Base-by-base conservation (phyloP, 1,140 invertebrate genomes). In the Lerema accius region DNA sequence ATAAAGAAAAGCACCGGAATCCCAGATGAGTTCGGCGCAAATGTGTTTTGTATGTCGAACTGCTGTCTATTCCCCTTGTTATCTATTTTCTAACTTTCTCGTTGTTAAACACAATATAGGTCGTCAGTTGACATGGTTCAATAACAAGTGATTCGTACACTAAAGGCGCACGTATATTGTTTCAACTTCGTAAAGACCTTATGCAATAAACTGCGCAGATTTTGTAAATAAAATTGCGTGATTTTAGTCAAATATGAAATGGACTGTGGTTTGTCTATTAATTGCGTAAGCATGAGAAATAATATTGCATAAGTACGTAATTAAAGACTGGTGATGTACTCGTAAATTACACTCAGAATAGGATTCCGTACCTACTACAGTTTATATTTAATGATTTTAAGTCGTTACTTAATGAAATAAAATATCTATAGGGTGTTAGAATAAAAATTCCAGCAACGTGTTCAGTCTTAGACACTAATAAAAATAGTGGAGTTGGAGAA, bases 21-120 rank as follows among this genome's bases (percentile, higher is more conserved):
- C 39, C 53, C 53, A 43, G 53, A 13, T 56, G 53, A 43, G 7
- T 14, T 43, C 5, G 10, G 40, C 40, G 23, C 53, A 56, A 56
- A 56, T 56, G 53, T 39, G 53, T 56, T 56, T 56, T 56, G 40
- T 56, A 17, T 56, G 40, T 56, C 51, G 51, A 42, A 37, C 11
- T 42, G 39, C 53, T 32, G 51, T 53, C 35, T 53, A 55, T 55
- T 55, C 23, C 14, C 17, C 19, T 1, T 43, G 17, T 53, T 40
- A 42, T 19, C 35, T 42, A 42, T 42, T 42, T 55, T 42, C 19
- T 40, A 26, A 32, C 10, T 19, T 50, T 50, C n/a, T 23, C 35
- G 16, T 6, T 6, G 37, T 42, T 40, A 13, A 51, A 42, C 14
- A 17, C 17, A 10, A 42, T 55, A 26, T 37, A 53, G 49, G 49